Evolutionary conservation across 2,888 invertebrate genomes (phyloP), one percentile per base, ranked within the genome.

Genomic region (Nebria salina): DNA sequence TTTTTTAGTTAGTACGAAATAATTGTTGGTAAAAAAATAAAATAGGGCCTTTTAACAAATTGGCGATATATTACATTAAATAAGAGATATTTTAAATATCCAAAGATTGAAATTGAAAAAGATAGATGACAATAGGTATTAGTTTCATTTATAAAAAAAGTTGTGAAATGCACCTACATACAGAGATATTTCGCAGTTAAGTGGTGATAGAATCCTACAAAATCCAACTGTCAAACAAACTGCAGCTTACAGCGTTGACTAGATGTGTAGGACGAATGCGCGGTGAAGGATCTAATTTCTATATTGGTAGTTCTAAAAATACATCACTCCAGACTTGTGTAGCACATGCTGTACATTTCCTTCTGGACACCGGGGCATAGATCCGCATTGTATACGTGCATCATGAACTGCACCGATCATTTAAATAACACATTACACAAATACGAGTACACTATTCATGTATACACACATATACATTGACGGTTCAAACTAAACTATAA

Each of bases 291-390:
- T 54, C 54, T 54, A 54, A 54, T 54, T 54, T 77, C 77, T 77
- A 77, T 34, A 72, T 72, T 77, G 64, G 77, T 77, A 54, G 72
- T 65, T 77, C 77, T 65, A 77, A 77, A 77, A 77, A 77, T 77
- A 77, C 72, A 72, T 72, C 72, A 54, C 26, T 77, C 64, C 54
- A 54, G 54, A 54, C 54, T 54, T 54, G 54, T 54, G 34, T 34
- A 34, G 34, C 34, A 54, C 54, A 54, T 54, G 54, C 54, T 64
- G 34, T 54, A 72, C 72, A 72, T 77, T 77, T 77, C 72, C 77
- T 77, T 72, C 77, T 65, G 64, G 25, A 25, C 70, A 13, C 7
- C 54, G 13, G 13, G 54, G 54, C 42, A 70, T 42, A 70, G 77
- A 77, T 77, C 77, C 77, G 77, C 70, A 77, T 77, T 77, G 77